Conservation (phyloP, 2,888 invertebrate genomes). For the Epirrhoe tristata region DNA sequence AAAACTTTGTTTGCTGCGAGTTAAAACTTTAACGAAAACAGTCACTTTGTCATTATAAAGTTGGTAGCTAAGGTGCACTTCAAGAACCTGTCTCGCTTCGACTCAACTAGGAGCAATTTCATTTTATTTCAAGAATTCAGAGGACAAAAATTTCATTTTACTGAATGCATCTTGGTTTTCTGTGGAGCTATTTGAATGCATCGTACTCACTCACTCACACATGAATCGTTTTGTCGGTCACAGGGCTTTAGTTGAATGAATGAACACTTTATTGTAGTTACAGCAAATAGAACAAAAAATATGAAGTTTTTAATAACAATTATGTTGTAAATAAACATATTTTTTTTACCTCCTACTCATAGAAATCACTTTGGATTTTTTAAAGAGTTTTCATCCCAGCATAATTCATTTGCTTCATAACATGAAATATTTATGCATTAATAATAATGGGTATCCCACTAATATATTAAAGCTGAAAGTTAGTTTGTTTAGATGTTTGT, state of each 20-base stretch:
- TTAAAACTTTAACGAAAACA: slow-evolving; percentile 24
- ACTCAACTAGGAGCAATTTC: slow-evolving; percentile 20
- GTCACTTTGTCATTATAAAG: slow-evolving; percentile 31
- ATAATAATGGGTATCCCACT: too few species aligned
- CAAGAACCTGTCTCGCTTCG: slow-evolving; percentile 19
- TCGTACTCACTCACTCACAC: background rate
- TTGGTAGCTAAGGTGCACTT: slow-evolving; percentile 26
- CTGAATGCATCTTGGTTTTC: background rate
- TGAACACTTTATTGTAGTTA: too few species aligned
- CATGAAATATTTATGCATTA: too few species aligned
- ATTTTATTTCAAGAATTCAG: slow-evolving; percentile 13
- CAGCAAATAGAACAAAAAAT: too few species aligned
- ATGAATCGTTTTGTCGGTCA: background rate
- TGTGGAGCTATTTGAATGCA: background rate
- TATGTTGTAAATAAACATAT: too few species aligned
- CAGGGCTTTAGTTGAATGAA: background rate
- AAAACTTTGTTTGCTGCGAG: slow-evolving; percentile 3
- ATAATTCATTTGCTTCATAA: too few species aligned
- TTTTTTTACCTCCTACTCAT: too few species aligned
- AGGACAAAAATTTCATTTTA: slow-evolving; percentile 18
- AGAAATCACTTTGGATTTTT: too few species aligned
- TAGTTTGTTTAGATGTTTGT: too few species aligned
- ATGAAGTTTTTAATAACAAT: too few species aligned
- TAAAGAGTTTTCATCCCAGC: too few species aligned
- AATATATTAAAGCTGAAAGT: too few species aligned